Base-by-base conservation (phyloP, 2,113 vertebrate species). In the Stictonetta naevosa region DNA sequence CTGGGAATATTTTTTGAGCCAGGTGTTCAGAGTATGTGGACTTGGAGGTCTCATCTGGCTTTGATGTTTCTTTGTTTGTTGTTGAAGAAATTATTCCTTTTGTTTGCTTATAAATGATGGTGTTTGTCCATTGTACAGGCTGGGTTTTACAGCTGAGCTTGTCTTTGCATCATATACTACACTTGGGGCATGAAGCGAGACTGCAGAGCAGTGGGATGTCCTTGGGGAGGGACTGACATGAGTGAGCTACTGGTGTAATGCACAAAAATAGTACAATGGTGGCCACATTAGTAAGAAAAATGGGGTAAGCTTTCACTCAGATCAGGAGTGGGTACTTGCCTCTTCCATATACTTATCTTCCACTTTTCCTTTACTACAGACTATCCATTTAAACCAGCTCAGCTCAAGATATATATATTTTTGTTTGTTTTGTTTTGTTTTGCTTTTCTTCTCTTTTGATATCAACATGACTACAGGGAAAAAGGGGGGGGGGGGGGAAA, bases 1-100 rank as follows among this genome's bases (percentile, higher is more conserved):
- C 11, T 68, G 22, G 10, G 4, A 0, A 3, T 33, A 4, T 26
- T 73, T 4, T 28, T 83, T 22, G 13, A 79, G 19, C 2, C 4
- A 72, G 17, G 2, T 2, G 3, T 50, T 84, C 29, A 17, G 10
- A n/a, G 1, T 6, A 2, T 16, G 5, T 48, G 8, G 9, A 5
- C 10, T 88, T 76, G 13, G 4, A 21, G 19, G 36, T 4, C 50
- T 87, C 62, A 21, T 33, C 10, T 8, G 36, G 5, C 1, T 18
- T 46, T 2, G 6, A 13, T 17, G 5, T 28, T 10, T 55, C 11
- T n/a, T 16, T 10, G 8, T 23, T 8, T 10, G 18, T 46, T 46
- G 18, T 21, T 12, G 1, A 71, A 38, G 21, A 18, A 38, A 11
- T n/a, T 1, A 2, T 14, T 91, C 1, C 5, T n/a, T 56, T 79